Evolutionary conservation across 2,888 invertebrate genomes (phyloP), one percentile per base, ranked within the genome.

Genomic region (Epinotia demarniana): DNA sequence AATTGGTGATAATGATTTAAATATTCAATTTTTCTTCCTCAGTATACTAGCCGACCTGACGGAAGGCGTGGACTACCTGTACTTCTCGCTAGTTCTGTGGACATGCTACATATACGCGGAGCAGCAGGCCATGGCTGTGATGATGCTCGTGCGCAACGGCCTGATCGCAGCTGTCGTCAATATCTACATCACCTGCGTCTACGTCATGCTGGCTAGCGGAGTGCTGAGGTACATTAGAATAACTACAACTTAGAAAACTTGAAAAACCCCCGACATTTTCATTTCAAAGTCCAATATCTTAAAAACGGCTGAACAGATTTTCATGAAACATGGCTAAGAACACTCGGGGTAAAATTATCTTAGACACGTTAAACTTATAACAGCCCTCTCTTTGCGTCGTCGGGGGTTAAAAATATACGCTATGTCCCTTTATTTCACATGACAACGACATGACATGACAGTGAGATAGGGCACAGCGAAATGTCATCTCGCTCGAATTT

Each of bases 61-160:
- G 0, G 93, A 95, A 60, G 92, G 92, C 43, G 60, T 94, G 77
- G 95, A 96, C 81, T 97, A 96, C 91, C 84, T 96, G 0, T 96
- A 96, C 83, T 96, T 97, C 82, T 93, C 96, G 6, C 93, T 97
- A 5, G 95, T 96, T 0, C 92, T 98, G 13, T 98, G 98, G 97
- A 96, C 97, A 0, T 97, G 97, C 85, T 98, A 97, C 89, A 95
- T 97, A 0, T 96, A 97, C 81, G 96, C 97, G 0, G 98, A 98
- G 85, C 98, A 98, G 86, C 96, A 98, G 79, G 96, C 98, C 0
- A 96, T 98, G 77, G 96, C 97, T 0, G 95, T 97, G 69, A 93
- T 98, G 89, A 96, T 98, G 95, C 95, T 98, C 19, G 95, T 98
- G 0, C 97, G 97, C 86, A 96, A 96, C 80, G 96, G 97, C 0